These are phyloP conservation scores for Acleris holmiana DNA, from an alignment of 2,888 invertebrate genomes.

Conservation along the genomic window DNA sequence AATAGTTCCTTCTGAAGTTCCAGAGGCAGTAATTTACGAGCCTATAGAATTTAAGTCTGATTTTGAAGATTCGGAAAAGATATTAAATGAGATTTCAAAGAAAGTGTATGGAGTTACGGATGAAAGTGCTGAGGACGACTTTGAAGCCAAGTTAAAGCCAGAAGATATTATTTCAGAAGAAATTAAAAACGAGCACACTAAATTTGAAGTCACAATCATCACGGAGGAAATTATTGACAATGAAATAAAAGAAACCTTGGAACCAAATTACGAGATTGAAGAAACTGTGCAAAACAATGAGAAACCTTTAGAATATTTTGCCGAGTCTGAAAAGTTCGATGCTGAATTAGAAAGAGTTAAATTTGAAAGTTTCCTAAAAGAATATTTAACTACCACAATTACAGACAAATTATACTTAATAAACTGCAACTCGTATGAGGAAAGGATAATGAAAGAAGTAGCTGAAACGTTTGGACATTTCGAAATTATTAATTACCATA, in stretches of 20 bases:
- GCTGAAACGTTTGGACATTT: slow-evolving; percentile 59
- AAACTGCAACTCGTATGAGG: slow-evolving; percentile 72
- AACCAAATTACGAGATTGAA: slow-evolving; percentile 29
- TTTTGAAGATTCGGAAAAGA: slow-evolving; percentile 31
- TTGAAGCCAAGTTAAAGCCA: slow-evolving; percentile 8
- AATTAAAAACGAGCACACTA: slow-evolving; percentile 17
- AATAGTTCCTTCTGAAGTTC: slow-evolving; percentile 37
- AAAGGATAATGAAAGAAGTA: slow-evolving; percentile 64
- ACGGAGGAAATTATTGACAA: slow-evolving; percentile 65
- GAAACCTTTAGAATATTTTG: slow-evolving; percentile 61
- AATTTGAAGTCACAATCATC: slow-evolving; percentile 65
- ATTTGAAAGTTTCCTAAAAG: slow-evolving; percentile 62
- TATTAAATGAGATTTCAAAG: slow-evolving; percentile 32
- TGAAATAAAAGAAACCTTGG: slow-evolving; percentile 46
- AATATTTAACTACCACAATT: slow-evolving; percentile 47
- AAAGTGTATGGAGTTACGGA: slow-evolving; percentile 43
- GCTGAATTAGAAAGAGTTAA: slow-evolving; percentile 65
- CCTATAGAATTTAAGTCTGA: slow-evolving; percentile 37
- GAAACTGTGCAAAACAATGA: slow-evolving; percentile 42
- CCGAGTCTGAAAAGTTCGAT: slow-evolving; percentile 65
- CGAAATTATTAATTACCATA: slow-evolving; percentile 68
- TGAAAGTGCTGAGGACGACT: slow-evolving; percentile 40
- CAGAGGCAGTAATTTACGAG: slow-evolving; percentile 35
- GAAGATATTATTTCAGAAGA: slow-evolving; percentile 24
- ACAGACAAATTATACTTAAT: slow-evolving; percentile 63